Evolutionary conservation across 1,140 invertebrate species (phyloP), one percentile per base, ranked within the genome.

Genomic region (Telenomus remus): DNA sequence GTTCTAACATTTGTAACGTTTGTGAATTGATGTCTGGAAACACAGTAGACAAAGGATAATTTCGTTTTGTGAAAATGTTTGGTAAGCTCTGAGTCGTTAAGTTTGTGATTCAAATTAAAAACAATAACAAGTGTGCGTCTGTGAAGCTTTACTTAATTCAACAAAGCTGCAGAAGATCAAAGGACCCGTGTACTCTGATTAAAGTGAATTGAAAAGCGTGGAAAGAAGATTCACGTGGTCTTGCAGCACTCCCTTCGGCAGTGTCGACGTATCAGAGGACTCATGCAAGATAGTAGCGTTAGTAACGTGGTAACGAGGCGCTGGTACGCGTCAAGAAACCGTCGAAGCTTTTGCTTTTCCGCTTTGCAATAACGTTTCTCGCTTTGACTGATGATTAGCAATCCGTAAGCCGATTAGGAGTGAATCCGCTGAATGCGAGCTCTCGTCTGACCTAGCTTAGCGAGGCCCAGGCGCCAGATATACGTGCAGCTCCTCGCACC

Each of bases 361-460:
- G 61, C 37, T 53, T 57, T 60, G 50, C 43, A 60, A 42, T 63
- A 13, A 37, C 50, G 39, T 51, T 72, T 69, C 72, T 72, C 60
- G 64, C 78, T 76, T 73, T 76, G 60, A 70, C 55, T 76, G 73
- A 53, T 76, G 78, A 76, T 76, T 79, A 79, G 73, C 72, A 74
- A 76, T 79, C 73, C 64, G 78, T 79, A 76, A 79, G 69, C 78
- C 69, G 78, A 73, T 79, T 76, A 76, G 69, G 76, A 65, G 13
- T 12, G 72, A 73, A 56, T 51, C 69, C 47, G 69, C 50, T 76
- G 72, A 79, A 75, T 75, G 63, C 70, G 51, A 59, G 53, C 55
- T 13, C 37, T 7, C 61, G 66, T 64, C 69, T 66, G 63, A 76
- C 72, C 77, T 57, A 75, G 66, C 70, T 64, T 66, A 69, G 53